Evolutionary conservation across 2,888 invertebrate species (phyloP).

Genomic region (Lasioglossum figueresi): DNA sequence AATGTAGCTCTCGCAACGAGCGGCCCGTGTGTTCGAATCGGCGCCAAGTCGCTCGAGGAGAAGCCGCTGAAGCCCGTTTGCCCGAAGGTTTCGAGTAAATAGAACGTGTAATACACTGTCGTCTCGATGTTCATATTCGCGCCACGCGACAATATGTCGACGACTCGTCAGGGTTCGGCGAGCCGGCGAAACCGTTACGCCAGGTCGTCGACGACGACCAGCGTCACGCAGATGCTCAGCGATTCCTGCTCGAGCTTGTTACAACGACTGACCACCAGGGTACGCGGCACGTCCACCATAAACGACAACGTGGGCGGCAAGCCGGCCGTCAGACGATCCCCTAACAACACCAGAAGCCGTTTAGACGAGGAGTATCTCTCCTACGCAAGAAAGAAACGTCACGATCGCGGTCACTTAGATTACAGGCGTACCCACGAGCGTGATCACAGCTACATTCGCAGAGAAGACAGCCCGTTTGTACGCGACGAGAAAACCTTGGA

Average conservation of each 20-base stretch:
- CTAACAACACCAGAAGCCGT: slow-evolving; percentile 86
- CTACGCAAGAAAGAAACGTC: slow-evolving; percentile 86
- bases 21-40: not conserved
- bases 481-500: slow-evolving; percentile 89
- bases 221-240: slow-evolving; percentile 93
- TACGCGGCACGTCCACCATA: slow-evolving; percentile 90
- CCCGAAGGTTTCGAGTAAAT: not conserved
- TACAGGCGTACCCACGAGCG: slow-evolving; percentile 65
- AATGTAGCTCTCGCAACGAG: not conserved
- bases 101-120: not conserved
- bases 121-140: slow-evolving; percentile 82
- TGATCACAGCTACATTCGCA: slow-evolving; percentile 68
- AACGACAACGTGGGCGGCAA: slow-evolving; percentile 77
- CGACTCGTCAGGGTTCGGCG: slow-evolving; percentile 81
- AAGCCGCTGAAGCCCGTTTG: not conserved
- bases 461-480: slow-evolving; percentile 77
- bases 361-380: slow-evolving; percentile 92
- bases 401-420: slow-evolving; percentile 34
- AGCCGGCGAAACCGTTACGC: slow-evolving; percentile 89
- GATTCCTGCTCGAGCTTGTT: slow-evolving; percentile 95
- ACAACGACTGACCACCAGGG: slow-evolving; percentile 90
- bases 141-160: slow-evolving; percentile 76
- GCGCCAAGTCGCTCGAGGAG: not conserved
- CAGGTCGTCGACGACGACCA: slow-evolving; percentile 91
- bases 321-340: slow-evolving; percentile 60